Percentiles rank a stretch among this genome's conserved stretches.
Conservation (phyloP, 2,888 invertebrate genomes). For the Sclerodermus sp. region DNA sequence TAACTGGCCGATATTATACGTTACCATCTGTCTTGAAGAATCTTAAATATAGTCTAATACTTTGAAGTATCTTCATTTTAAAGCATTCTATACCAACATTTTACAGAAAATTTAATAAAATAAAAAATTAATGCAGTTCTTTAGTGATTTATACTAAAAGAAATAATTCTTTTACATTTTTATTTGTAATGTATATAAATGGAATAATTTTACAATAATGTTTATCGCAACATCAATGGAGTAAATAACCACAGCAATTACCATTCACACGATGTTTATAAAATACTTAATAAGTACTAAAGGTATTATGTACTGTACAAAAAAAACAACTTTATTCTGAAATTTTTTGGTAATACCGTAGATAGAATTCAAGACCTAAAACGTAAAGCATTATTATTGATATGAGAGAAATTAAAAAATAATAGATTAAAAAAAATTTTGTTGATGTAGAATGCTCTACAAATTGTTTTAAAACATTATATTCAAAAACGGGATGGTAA, state of each 20-base stretch:
- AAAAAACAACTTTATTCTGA: neutral
- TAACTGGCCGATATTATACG: too few species aligned
- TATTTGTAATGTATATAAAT: neutral
- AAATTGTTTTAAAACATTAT: neutral
- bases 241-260: neutral
- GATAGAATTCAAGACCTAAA: constrained; percentile 11
- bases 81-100: constrained; percentile 23
- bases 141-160: neutral
- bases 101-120: neutral
- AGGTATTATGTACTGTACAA: neutral
- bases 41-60: too few species aligned
- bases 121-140: neutral
- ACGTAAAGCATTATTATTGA: constrained; percentile 8
- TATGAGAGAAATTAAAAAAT: neutral
- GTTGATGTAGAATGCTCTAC: constrained; percentile 25
- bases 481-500: too few species aligned
- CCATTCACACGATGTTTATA: neutral
- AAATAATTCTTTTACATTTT: neutral
- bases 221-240: neutral
- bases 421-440: neutral
- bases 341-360: neutral
- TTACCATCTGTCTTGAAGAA: too few species aligned
- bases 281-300: neutral
- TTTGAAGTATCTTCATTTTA: too few species aligned
- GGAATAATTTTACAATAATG: neutral